phyloP scores from a whole-genome alignment of 2,888 invertebrate species.

The Miltochrista miniata region DNA sequence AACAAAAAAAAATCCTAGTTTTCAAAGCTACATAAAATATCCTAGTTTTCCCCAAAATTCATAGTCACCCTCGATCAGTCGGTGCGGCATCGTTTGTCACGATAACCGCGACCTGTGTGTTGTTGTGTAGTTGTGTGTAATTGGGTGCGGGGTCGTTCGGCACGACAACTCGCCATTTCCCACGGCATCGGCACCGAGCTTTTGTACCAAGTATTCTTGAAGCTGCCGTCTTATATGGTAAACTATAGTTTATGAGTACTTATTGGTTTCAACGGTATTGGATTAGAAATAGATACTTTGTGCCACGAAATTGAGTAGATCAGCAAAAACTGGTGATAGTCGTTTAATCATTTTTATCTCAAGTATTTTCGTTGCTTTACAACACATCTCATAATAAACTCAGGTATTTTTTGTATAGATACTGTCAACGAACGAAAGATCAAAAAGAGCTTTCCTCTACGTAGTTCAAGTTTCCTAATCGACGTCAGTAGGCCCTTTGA shows the following conservation, averaged over 20 bases:
- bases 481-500: no score
- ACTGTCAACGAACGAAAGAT: no score
- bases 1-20: no score
- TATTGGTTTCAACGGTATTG: background rate
- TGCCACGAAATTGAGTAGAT: background rate
- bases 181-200: conserved; percentile 26
- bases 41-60: no score
- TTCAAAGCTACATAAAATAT: no score
- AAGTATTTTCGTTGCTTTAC: no score
- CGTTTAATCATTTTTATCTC: no score
- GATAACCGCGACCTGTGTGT: conserved; percentile 32
- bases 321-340: no score
- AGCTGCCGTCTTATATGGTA: background rate
- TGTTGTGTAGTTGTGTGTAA: background rate
- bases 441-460: no score
- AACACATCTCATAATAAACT: no score
- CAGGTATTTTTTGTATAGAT: no score
- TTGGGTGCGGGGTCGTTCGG: conserved; percentile 33
- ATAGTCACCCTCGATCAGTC: background rate
- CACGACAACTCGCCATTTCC: conserved; percentile 28
- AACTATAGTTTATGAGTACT: background rate
- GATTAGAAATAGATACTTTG: background rate
- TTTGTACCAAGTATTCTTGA: conserved; percentile 2
- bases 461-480: no score
- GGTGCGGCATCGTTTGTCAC: conserved; percentile 39